These are phyloP conservation scores for Vespertilio murinus DNA, from an alignment of 2,797 vertebrate genomes.

Conservation along the genomic window DNA sequence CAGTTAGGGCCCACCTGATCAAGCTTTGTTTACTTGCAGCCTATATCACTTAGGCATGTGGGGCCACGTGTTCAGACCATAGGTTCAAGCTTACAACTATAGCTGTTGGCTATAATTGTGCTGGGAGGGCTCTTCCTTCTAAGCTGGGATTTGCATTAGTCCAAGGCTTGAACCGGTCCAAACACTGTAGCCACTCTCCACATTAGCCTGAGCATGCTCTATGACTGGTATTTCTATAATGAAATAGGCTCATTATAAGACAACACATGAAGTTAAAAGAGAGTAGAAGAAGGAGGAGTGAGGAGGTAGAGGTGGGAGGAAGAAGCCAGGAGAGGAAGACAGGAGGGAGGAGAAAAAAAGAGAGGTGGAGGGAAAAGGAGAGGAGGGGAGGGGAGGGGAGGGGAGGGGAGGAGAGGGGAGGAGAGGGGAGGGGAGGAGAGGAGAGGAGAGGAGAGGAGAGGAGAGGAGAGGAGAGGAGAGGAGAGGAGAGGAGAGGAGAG, in stretches of 20 bases:
- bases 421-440: not conserved
- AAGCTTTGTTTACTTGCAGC: too few species aligned
- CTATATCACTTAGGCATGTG: too few species aligned
- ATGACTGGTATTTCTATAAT: not conserved
- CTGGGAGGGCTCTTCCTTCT: too few species aligned
- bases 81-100: too few species aligned
- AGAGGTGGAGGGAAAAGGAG: too few species aligned
- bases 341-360: not conserved
- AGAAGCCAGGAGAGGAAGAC: fast-evolving
- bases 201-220: not conserved
- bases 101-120: too few species aligned
- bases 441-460: fast-evolving
- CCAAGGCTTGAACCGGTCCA: too few species aligned
- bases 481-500: not conserved
- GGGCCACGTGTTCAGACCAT: too few species aligned
- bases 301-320: fast-evolving
- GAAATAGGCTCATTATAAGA: not conserved
- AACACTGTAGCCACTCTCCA: too few species aligned
- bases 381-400: not conserved
- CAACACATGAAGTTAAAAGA: not conserved
- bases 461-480: not conserved
- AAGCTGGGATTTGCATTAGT: too few species aligned
- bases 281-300: not conserved
- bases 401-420: not conserved
- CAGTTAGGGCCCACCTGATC: too few species aligned